Conservation (phyloP, 2,113 vertebrate genomes). For the Elaphurus davidianus region DNA sequence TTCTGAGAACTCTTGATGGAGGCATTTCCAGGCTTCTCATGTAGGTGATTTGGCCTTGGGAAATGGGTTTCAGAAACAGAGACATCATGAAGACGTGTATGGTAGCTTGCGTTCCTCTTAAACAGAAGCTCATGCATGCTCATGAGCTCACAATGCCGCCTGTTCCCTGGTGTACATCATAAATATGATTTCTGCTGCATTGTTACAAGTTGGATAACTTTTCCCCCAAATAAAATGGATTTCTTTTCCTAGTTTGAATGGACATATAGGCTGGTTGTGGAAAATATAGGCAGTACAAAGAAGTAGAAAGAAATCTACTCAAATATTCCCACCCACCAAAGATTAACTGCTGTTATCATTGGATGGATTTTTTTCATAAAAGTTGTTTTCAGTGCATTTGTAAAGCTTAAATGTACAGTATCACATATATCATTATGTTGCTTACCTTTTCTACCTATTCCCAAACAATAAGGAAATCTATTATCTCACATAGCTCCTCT, state of each 20-base stretch:
- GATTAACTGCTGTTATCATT: neutral
- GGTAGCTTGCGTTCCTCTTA: too few species aligned
- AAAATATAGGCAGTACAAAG: constrained; percentile 1
- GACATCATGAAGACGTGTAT: neutral
- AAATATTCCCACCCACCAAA: neutral
- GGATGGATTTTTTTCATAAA: neutral
- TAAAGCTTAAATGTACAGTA: neutral
- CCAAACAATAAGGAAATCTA: neutral
- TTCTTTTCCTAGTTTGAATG: constrained; percentile 13
- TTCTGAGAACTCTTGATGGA: neutral
- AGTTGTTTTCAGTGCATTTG: neutral
- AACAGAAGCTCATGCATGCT: neutral
- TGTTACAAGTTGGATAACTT: neutral
- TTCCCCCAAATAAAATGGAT: neutral
- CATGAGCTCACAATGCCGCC: neutral
- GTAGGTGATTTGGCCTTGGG: neutral
- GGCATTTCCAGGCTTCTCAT: neutral
- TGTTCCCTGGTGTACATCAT: rapidly evolving
- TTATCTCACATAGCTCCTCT: neutral
- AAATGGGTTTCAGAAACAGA: neutral
- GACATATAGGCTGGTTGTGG: neutral
- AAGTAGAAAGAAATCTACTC: neutral
- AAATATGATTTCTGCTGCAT: neutral
- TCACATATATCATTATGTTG: neutral
- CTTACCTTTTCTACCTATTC: neutral